Evolutionary conservation across 2,888 invertebrate species (phyloP), one percentile per base, ranked within the genome.

Genomic region (Pollenia labialis): DNA sequence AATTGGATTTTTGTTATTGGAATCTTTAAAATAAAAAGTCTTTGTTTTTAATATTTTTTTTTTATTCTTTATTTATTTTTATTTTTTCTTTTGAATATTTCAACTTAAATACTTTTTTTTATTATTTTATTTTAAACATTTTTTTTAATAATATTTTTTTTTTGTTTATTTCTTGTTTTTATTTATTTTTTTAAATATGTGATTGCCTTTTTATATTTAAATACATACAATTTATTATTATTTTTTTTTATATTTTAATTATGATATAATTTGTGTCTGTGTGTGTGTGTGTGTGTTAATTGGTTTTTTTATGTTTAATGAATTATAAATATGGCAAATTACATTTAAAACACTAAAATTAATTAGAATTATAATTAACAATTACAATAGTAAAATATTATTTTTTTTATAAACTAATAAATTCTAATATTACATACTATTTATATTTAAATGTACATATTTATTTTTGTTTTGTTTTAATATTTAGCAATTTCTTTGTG

Each of bases 251-350:
- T 60, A 12, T 72, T 23, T 76, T 72, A 44, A 23, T 8, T 60
- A 50, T 46, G 16, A 40, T 44, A 42, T 75, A 56, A 68, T 71
- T 66, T 76, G 42, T 64, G 23, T 32, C 14, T 56, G 46, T 32
- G 7, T 83, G 54, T 69, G 56, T 83, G 54, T 69, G 56, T 64
- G 50, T 72, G 23, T 60, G 12, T 66, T 32, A 6, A 32, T 32
- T 32, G 32, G 1, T 60, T 79, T 66, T 68, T 60, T 68, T 75
- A 74, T 80, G 52, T 75, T 81, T 89, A 88, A 85, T 90, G 88
- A 90, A 90, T 91, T 92, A 92, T 92, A 89, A 92, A 91, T 92
- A 92, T 92, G 92, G 92, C 92, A 92, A 89, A 89, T 89, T 89
- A 89, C 88, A 89, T 83, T 88, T 88, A 88, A 82, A 86, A 86